These are phyloP conservation scores for Malacoctenus gilli DNA, from an alignment of 2,797 vertebrate genomes.

Conservation along the genomic window DNA sequence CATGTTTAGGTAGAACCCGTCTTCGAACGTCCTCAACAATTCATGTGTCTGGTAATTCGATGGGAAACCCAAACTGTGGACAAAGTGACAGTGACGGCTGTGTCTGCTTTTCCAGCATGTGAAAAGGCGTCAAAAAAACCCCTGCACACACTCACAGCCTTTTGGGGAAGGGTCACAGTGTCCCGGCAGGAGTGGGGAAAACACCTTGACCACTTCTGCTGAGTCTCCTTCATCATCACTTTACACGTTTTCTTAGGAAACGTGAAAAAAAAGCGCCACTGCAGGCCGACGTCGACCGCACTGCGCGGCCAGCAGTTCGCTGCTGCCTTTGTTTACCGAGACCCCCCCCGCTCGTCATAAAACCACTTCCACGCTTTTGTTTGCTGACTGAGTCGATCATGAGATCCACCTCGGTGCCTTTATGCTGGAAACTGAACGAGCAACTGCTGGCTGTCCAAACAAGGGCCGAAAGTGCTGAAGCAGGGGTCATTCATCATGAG, in stretches of 20 bases:
- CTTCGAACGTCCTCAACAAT: too few relatives aligned
- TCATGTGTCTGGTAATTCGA: too few relatives aligned
- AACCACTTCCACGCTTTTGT: conserved; percentile 79
- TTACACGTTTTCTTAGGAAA: conserved; percentile 46
- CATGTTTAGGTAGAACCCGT: too few relatives aligned
- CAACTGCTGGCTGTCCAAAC: conserved; percentile 74
- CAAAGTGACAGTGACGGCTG: too few relatives aligned
- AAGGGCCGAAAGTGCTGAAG: conserved; percentile 80
- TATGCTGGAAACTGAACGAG: conserved; percentile 73
- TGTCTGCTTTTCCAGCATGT: too few relatives aligned
- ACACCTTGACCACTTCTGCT: neutral
- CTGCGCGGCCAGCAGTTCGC: conserved; percentile 66
- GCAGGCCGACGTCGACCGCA: conserved; percentile 61
- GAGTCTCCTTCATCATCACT: conserved; percentile 15
- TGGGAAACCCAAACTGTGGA: too few relatives aligned
- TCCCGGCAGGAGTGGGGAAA: neutral
- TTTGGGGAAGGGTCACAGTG: too few relatives aligned
- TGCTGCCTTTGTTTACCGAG: conserved; percentile 69
- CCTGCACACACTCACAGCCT: too few relatives aligned
- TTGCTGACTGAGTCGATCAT: conserved; percentile 74
- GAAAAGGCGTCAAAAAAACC: too few relatives aligned
- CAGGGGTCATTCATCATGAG: conserved; percentile 68
- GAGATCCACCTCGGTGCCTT: conserved; percentile 74
- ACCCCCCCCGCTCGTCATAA: conserved; percentile 71
- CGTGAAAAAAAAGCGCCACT: conserved; percentile 45